These are phyloP conservation scores for Melanotaenia maccullochi DNA, from an alignment of 2,797 vertebrate genomes.

Conservation along the genomic window DNA sequence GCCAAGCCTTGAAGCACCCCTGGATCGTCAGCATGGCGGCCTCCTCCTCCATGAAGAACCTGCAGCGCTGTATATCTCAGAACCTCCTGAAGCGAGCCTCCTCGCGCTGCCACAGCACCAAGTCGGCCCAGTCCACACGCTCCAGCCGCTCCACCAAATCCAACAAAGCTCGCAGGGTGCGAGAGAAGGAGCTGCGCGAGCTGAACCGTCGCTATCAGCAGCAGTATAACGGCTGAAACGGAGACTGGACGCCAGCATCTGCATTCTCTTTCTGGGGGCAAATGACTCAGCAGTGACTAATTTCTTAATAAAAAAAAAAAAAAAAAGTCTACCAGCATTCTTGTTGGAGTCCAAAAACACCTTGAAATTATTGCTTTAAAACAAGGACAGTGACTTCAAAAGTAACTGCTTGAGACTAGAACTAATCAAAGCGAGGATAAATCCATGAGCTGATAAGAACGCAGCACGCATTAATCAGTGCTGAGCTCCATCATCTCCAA, in stretches of 20 bases:
- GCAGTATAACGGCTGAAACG: conserved; percentile 91
- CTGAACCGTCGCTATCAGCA: conserved; percentile 98
- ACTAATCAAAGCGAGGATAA: conserved; percentile 17
- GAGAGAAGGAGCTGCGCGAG: conserved; percentile 95
- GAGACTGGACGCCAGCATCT: background rate
- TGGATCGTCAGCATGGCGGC: conserved; percentile 99
- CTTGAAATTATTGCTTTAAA: conserved; percentile 6
- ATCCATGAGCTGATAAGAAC: conserved; percentile 17
- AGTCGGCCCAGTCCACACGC: conserved; percentile 94
- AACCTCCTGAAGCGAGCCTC: conserved; percentile 97
- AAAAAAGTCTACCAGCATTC: background rate
- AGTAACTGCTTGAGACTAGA: conserved; percentile 24
- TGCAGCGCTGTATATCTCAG: conserved; percentile 97
- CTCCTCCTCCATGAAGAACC: conserved; percentile 98
- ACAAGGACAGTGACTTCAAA: conserved; percentile 23
- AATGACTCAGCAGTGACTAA: conserved; percentile 28
- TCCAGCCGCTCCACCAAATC: conserved; percentile 97
- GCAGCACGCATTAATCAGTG: conserved; percentile 2
- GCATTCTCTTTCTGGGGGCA: background rate
- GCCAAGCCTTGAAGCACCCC: conserved; percentile 95
- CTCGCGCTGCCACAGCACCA: conserved; percentile 98
- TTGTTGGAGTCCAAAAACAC: conserved; percentile 4
- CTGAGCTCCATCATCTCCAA: conserved; percentile 37
- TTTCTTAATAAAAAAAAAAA: background rate
- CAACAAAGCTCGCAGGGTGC: conserved; percentile 91